Conservation (phyloP, 2,888 invertebrate species). For the Agrotis segetum region DNA sequence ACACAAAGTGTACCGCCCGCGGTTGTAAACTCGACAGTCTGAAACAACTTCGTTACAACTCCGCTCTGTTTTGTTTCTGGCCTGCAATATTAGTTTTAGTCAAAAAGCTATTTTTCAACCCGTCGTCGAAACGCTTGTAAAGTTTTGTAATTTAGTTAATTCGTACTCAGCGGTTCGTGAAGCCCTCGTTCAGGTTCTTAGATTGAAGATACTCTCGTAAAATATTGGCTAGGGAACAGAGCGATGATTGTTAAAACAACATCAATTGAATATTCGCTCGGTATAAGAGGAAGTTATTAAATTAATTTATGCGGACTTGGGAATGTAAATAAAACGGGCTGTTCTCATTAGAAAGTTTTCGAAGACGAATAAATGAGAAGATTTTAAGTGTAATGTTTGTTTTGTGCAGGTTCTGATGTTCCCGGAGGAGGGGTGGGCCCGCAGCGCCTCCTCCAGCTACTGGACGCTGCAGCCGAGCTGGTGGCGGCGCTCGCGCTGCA, state of each 20-base stretch:
- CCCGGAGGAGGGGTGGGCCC: constrained; percentile 97
- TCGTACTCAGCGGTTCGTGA: constrained; percentile 82
- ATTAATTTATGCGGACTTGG: constrained; percentile 61
- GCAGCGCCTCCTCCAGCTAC: constrained; percentile 96
- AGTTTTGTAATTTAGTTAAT: constrained; percentile 90
- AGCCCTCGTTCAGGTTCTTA: constrained; percentile 72
- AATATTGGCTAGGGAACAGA: constrained; percentile 72
- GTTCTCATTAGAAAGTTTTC: constrained; percentile 58
- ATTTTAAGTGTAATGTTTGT: constrained; percentile 30
- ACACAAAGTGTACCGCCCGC: constrained; percentile 76
- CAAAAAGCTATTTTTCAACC: constrained; percentile 90
- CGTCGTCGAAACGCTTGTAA: constrained; percentile 86
- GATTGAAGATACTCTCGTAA: constrained; percentile 79
- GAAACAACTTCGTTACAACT: constrained; percentile 90
- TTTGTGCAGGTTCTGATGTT: constrained; percentile 94
- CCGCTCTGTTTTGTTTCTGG: constrained; percentile 86
- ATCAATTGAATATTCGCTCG: constrained; percentile 65
- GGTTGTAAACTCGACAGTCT: constrained; percentile 83
- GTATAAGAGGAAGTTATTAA: constrained; percentile 53
- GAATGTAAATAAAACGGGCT: constrained; percentile 62
- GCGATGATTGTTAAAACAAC: constrained; percentile 78
- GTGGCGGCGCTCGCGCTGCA: constrained; percentile 96
- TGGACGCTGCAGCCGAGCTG: constrained; percentile 96
- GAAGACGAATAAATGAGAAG: constrained; percentile 29
- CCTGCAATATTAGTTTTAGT: constrained; percentile 90